phyloP scores from a whole-genome alignment of 2,113 vertebrate species.

The Prietella phreatophila region DNA sequence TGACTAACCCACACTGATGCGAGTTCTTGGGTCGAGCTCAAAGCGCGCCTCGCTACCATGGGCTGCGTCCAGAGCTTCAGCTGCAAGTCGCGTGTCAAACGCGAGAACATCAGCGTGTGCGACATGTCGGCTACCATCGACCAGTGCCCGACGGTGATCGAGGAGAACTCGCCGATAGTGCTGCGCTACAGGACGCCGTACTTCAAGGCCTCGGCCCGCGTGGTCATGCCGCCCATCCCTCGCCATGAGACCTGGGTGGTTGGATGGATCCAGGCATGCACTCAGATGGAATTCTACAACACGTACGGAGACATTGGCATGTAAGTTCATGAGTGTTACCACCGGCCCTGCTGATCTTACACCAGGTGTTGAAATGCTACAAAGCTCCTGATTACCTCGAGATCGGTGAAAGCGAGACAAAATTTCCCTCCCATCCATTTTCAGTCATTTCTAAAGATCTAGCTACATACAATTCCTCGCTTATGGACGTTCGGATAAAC shows the following conservation, averaged over 20 bases:
- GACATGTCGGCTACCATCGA: slow-evolving; percentile 94
- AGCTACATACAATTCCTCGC: neutral
- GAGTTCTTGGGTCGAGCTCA: slow-evolving; percentile 52
- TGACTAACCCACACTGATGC: slow-evolving; percentile 43
- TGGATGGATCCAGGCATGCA: slow-evolving; percentile 98
- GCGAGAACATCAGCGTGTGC: slow-evolving; percentile 92
- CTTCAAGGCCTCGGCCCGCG: slow-evolving; percentile 91
- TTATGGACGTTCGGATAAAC: neutral
- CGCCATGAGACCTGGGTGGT: slow-evolving; percentile 95
- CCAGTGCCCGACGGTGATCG: slow-evolving; percentile 88
- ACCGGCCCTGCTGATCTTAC: neutral
- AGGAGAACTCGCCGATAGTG: slow-evolving; percentile 95
- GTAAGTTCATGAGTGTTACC: slow-evolving; percentile 75
- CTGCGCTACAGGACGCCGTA: slow-evolving; percentile 96
- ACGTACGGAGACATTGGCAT: slow-evolving; percentile 92
- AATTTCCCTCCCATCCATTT: neutral
- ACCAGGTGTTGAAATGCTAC: neutral
- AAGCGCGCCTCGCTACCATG: slow-evolving; percentile 73
- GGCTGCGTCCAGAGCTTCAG: slow-evolving; percentile 95
- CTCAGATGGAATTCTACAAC: slow-evolving; percentile 99
- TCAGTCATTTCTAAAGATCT: neutral
- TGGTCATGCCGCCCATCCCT: slow-evolving; percentile 91
- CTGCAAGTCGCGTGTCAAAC: slow-evolving; percentile 91
- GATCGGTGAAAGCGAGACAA: neutral
- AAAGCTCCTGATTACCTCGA: neutral